Base-by-base conservation (phyloP, 2,113 vertebrate genomes). In the Forbesichthys agassizii region DNA sequence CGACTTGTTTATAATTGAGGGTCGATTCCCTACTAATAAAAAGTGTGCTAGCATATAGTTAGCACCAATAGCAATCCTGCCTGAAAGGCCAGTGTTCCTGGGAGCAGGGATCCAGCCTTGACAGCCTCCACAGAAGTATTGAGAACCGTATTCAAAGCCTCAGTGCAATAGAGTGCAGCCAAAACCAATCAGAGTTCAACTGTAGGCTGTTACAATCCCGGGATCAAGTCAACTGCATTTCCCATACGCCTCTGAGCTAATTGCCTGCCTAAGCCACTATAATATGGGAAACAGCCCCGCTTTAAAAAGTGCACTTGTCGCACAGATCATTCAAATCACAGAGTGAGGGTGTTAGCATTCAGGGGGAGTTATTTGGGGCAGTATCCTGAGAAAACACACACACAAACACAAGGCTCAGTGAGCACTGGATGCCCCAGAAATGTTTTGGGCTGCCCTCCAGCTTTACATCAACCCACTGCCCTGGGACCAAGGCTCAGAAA, bases 391-490 rank as follows among this genome's bases (percentile, higher is more conserved):
- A 60, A 7, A 36, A 68, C 52, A 61, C 51, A 77, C 66, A 59
- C 57, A 72, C 36, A 71, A n/a, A 68, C 53, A 78, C 65, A 36
- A 16, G 47, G 11, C 33, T 16, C 61, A 54, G 12, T 68, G 76
- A 82, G 86, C 71, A 14, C 53, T 59, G 33, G 75, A 68, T 81
- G 83, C 78, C 86, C 89, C 85, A 85, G 80, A 14, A 84, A 90
- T 64, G 84, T 84, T 83, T 87, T 83, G 84, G 91, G 89, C 88
- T 84, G 53, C 63, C 71, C 72, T 90, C 88, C 85, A 89, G 80
- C 77, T 89, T 80, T 79, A 76, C 72, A 53, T 86, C 88, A 88
- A 79, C 71, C 18, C 77, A 81, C 71, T 77, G 77, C 71, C 61
- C 68, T 16, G 4, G 3, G 46, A 27, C 27, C 27, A 27, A 27